These are phyloP conservation scores for Oopsacas minuta DNA, from an alignment of 37 sponge, comb jelly and placozoan genomes.

Conservation along the genomic window DNA sequence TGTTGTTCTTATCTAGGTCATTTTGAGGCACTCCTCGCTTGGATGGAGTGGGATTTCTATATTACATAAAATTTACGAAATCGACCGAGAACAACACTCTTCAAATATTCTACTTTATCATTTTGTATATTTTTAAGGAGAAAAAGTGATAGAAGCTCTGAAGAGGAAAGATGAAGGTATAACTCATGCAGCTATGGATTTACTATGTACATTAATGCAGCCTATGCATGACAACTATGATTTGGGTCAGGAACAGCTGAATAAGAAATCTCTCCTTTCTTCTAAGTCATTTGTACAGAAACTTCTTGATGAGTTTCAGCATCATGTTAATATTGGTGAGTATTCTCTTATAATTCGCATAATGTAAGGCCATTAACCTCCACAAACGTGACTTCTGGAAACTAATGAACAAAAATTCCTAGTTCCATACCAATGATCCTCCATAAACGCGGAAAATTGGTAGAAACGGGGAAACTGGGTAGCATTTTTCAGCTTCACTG, in stretches of 20 bases:
- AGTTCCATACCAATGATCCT: no score
- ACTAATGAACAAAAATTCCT: no score
- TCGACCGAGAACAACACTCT: no score
- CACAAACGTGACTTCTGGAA: no score
- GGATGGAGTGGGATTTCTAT: no score
- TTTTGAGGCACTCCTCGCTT: no score
- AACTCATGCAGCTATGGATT: conserved; percentile 79
- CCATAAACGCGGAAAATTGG: no score
- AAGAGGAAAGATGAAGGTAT: conserved; percentile 82
- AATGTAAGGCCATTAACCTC: no score
- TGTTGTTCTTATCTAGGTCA: no score
- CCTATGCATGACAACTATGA: conserved; percentile 99
- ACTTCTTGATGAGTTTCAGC: conserved; percentile 55
- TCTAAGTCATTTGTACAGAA: conserved; percentile 54
- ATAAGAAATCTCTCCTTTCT: conserved; percentile 95
- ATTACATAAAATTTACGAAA: no score
- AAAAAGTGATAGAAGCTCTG: conserved; percentile 75
- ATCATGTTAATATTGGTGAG: conserved; percentile 38
- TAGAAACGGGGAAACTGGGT: conserved; percentile 24
- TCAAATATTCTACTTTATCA: no score
- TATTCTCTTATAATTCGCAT: not conserved
- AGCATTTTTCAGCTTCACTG: not conserved
- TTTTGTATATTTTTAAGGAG: conserved; percentile 25
- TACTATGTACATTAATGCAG: conserved; percentile 94
- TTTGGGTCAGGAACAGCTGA: conserved; percentile 81